A percentile compares a stretch with the other conserved stretches of the same genome.
Evolutionary conservation across 2,797 vertebrate genomes (phyloP).

Genomic region (Peromyscus nudipes): DNA sequence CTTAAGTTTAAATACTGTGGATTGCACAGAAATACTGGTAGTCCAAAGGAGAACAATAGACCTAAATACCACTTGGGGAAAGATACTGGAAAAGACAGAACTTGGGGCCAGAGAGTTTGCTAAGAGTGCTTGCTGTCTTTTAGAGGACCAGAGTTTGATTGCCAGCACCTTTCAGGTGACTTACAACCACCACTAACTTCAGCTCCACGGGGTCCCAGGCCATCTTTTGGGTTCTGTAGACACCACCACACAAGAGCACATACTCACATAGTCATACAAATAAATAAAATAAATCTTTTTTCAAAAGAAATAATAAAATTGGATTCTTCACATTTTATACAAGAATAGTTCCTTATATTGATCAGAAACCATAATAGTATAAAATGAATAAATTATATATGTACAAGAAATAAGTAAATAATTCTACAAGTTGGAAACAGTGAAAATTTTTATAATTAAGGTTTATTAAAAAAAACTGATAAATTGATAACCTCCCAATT

Average conservation of each 20-base stretch:
- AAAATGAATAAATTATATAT: not conserved
- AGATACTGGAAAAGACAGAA: not conserved
- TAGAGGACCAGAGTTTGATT: not conserved
- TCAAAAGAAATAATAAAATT: not conserved
- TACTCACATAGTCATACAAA: not conserved
- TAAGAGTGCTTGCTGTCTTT: not conserved
- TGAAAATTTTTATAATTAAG: not conserved
- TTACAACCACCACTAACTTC: not conserved
- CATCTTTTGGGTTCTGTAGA: not conserved
- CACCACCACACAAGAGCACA: not conserved
- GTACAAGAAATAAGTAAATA: constrained; percentile 16
- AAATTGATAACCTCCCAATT: not conserved
- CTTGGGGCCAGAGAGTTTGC: not conserved
- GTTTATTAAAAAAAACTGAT: not conserved
- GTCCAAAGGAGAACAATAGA: not conserved
- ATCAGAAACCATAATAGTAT: constrained; percentile 24
- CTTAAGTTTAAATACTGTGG: not conserved
- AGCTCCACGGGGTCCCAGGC: no score
- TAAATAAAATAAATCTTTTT: not conserved
- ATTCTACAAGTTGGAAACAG: not conserved
- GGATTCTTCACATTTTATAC: not conserved
- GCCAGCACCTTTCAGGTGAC: not conserved
- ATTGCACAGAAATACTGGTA: not conserved
- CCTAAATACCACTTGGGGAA: not conserved
- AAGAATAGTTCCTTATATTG: not conserved